Evolutionary conservation across 2,888 invertebrate species (phyloP), one percentile per base, ranked within the genome.

Genomic region (Drosophila nigritarsus): DNA sequence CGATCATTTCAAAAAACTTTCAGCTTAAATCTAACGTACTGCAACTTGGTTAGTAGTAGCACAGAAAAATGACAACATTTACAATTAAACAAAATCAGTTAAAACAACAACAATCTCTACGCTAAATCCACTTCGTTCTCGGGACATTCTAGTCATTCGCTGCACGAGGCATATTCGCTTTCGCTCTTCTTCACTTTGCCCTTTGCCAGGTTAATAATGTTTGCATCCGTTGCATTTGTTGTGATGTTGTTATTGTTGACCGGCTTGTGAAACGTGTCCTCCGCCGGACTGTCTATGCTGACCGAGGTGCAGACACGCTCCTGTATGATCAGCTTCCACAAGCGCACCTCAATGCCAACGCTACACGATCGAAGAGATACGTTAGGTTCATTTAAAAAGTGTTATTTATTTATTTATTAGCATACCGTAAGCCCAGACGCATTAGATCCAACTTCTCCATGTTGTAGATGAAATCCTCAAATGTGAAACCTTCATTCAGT

Each of bases 401-500:
- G 2, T 3, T 18, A 29, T 40, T 15, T 13, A 27, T 27, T 34
- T 11, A 15, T 13, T 18, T 8, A 3, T 8, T 15, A 30, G 89
- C 94, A 91, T 92, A 97, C 97, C 95, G 96, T 67, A 99, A 94
- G 60, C 96, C 95, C 65, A 98, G 94, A 86, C 95, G 95, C 63
- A 96, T 94, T 62, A 99, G 93, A 93, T 99, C 99, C 60, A 97
- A 96, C 82, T 97, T 95, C 24, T 96, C 96, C 84, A 97, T 95
- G 85, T 96, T 95, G 74, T 95, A 95, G 73, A 98, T 93, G 60
- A 99, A 94, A 92, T 98, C 98, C 34, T 95, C 95, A 73, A 97
- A 94, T 1, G 96, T 95, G 92, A 96, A 98, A 77, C 96, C 96
- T 92, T 98, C 97, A 30, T 94, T 93, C 3, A 95, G 92, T 82